phyloP scores from a whole-genome alignment of 2,888 invertebrate genomes.

The Elmis aenea region DNA sequence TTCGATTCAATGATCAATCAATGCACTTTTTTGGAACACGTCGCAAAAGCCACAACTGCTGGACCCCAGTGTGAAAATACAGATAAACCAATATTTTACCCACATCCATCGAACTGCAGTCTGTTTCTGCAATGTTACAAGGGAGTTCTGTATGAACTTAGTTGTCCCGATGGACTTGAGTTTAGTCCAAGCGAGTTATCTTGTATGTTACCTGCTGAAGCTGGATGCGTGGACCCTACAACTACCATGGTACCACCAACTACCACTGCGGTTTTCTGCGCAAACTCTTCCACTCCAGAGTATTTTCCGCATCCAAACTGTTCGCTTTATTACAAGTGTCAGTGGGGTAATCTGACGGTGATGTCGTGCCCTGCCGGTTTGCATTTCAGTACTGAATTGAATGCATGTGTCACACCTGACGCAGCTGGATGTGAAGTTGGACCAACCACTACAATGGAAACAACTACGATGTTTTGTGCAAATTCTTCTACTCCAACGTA shows the following conservation, averaged over 20 bases:
- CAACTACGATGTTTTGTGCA: no score
- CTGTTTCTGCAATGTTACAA: constrained; percentile 30
- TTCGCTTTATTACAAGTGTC: no score
- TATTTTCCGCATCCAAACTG: constrained; percentile 1
- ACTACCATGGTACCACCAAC: no score
- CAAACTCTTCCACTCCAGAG: no score
- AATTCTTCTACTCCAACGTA: no score
- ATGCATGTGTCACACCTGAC: constrained; percentile 16
- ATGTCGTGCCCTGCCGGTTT: constrained; percentile 12
- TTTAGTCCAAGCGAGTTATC: constrained; percentile 26
- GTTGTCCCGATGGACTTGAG: constrained; percentile 28
- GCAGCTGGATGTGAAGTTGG: constrained; percentile 15
- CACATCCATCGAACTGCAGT: constrained; percentile 28
- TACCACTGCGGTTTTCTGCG: no score
- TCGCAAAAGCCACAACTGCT: no score
- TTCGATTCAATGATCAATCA: no score
- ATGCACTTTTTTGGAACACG: no score
- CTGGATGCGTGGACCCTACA: constrained; percentile 14
- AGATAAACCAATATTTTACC: constrained; percentile 16
- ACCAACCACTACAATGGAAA: no score
- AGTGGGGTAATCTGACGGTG: constrained; percentile 5
- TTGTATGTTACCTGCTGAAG: constrained; percentile 30
- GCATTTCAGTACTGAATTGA: constrained; percentile 13
- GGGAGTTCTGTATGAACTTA: constrained; percentile 24
- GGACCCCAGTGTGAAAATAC: constrained; percentile 4